Percentiles rank a stretch among this genome's conserved stretches.
Evolutionary conservation across 2,888 invertebrate genomes (phyloP).

Genomic region (Dendrolimus pini): DNA sequence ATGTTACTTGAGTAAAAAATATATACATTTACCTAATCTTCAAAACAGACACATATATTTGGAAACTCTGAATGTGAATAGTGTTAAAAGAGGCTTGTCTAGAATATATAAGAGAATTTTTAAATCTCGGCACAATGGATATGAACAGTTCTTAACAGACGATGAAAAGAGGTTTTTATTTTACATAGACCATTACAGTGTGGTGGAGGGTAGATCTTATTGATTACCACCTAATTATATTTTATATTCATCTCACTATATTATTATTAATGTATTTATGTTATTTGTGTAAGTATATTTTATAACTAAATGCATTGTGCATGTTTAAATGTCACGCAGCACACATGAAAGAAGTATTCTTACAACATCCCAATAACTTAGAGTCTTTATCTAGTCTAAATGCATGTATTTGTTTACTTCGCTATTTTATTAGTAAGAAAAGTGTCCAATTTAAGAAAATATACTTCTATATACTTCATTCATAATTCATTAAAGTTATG

Average conservation of each 20-base stretch:
- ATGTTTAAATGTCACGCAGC: too few species aligned
- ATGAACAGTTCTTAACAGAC: slow-evolving; percentile 80
- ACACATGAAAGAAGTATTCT: too few species aligned
- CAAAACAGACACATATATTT: slow-evolving; percentile 46
- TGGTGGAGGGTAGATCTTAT: slow-evolving; percentile 45
- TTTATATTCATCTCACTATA: background rate
- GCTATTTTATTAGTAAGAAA: too few species aligned
- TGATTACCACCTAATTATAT: background rate
- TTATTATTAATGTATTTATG: background rate
- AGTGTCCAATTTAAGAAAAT: too few species aligned
- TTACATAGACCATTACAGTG: slow-evolving; percentile 28
- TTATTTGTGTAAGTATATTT: background rate
- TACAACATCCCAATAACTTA: too few species aligned
- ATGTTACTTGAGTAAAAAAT: slow-evolving; percentile 36
- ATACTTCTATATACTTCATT: too few species aligned
- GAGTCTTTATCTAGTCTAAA: too few species aligned
- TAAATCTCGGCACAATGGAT: slow-evolving; percentile 71
- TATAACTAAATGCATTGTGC: too few species aligned
- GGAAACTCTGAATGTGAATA: slow-evolving; percentile 47
- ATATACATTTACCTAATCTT: slow-evolving; percentile 25
- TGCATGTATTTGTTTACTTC: too few species aligned
- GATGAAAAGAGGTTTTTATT: slow-evolving; percentile 81
- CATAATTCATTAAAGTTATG: too few species aligned
- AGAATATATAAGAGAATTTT: slow-evolving; percentile 55
- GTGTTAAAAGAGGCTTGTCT: slow-evolving; percentile 51